Evolutionary conservation across 1,140 invertebrate genomes (phyloP).

Genomic region (Portunus trituberculatus): DNA sequence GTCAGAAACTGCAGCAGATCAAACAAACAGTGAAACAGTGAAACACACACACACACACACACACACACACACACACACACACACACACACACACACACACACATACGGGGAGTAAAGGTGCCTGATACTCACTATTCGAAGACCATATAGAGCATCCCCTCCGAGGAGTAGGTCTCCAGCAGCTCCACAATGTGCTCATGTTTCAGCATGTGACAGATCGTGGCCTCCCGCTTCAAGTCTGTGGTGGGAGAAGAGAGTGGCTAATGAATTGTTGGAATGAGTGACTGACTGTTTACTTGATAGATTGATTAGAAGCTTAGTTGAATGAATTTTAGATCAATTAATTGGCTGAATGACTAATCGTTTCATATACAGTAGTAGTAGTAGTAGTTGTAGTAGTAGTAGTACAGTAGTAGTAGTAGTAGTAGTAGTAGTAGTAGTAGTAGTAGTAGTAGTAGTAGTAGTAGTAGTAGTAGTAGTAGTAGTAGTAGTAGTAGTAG

Average conservation of each 20-base stretch:
- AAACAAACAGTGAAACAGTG: too few relatives aligned
- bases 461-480: constrained; percentile 15
- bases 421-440: too few relatives aligned
- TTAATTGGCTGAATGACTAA: too few relatives aligned
- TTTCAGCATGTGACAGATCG: constrained; percentile 99
- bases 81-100: too few relatives aligned
- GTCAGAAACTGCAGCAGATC: too few relatives aligned
- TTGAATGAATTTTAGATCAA: too few relatives aligned
- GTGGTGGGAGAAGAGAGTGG: constrained; percentile 72
- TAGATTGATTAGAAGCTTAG: too few relatives aligned
- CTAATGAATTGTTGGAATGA: too few relatives aligned
- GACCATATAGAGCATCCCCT: constrained; percentile 99
- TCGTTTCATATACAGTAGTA: too few relatives aligned
- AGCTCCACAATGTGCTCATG: constrained; percentile 99
- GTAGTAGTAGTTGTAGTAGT: neutral
- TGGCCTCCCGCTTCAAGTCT: constrained; percentile 98
- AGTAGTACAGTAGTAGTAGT: neutral
- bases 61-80: constrained; percentile 13
- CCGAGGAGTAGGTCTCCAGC: constrained; percentile 96
- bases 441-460: neutral
- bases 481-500: constrained; percentile 37
- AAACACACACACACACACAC: neutral
- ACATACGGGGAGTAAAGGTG: neutral
- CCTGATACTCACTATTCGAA: constrained; percentile 96
- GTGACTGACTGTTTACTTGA: too few relatives aligned